Conservation (phyloP, 2,888 invertebrate species). For the Diaprepes abbreviatus region DNA sequence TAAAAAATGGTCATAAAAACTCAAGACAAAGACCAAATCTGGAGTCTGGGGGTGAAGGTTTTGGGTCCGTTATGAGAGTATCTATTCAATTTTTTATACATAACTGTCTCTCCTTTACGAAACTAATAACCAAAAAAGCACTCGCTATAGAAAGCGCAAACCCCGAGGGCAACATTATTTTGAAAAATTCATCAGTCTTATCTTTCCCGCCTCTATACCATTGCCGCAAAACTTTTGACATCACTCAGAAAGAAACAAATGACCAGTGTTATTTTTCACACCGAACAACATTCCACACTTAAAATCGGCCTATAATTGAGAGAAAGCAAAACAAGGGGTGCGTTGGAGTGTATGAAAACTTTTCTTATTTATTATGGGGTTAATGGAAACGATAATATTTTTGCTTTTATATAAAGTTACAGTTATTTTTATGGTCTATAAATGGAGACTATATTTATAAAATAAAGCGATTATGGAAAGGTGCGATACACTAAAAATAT, state of each 20-base stretch:
- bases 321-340: slow-evolving; percentile 12
- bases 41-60: no score
- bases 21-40: no score
- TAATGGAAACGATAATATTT: slow-evolving; percentile 1
- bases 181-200: slow-evolving; percentile 32
- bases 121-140: slow-evolving; percentile 8
- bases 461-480: no score
- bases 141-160: slow-evolving; percentile 13
- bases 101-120: not conserved
- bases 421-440: not conserved
- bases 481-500: no score
- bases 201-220: slow-evolving; percentile 1
- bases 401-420: not conserved
- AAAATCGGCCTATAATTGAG: slow-evolving; percentile 27
- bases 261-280: slow-evolving; percentile 24
- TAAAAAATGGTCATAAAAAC: no score
- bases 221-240: slow-evolving; percentile 27
- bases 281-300: slow-evolving; percentile 32
- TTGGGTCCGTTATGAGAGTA: no score
- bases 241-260: slow-evolving; percentile 24
- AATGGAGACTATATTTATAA: no score
- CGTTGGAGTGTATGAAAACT: not conserved
- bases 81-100: not conserved
- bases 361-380: slow-evolving; percentile 8
- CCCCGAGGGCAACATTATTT: slow-evolving; percentile 23